Base-by-base conservation (phyloP, 2,113 vertebrate genomes). In the Dasyprocta punctata region DNA sequence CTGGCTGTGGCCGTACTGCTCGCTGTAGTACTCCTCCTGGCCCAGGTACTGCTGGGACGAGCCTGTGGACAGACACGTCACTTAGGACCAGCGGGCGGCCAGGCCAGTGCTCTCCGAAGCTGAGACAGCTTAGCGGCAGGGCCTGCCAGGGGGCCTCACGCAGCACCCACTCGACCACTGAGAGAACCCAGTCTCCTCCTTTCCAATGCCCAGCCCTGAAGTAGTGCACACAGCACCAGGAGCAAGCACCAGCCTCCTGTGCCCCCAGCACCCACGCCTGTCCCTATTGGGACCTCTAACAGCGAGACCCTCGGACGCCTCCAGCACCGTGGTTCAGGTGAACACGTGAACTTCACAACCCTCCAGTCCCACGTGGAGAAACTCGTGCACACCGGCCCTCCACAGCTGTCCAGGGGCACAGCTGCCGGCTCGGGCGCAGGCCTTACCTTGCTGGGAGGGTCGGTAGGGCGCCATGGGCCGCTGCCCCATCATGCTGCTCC, bases 21-120 rank as follows among this genome's bases (percentile, higher is more conserved):
- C 99, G 0, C 99, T 99, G 98, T 99, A 99, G 98, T 99, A 99
- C 89, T 99, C 99, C n/a, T 99, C 99, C 98, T 99, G 99, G 96
- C 99, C 99, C 98, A 99, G 98, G 98, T 99, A 99, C 99, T 99
- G 99, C 98, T 99, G 99, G 11, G 99, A 99, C 92, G 99, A 99
- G 98, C 99, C 99, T 99, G 99, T 61, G 98, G 99, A 87, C 36
- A 84, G 95, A 61, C 14, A 52, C 7, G n/a, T 36, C 10, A 11
- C 33, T 77, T 41, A 89, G 86, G 56, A 63, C n/a, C n/a, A 8
- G 44, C 41, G 24, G 4, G 16, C 22, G 5, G 36, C 9, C 30
- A 6, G 65, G 77, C 30, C 6, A 9, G 36, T 44, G 41, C 20
- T 38, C 56, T 33, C 2, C 0, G 11, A 6, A 89, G 61, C 52